phyloP scores from a whole-genome alignment of 2,113 vertebrate genomes.

The Fulica atra region DNA sequence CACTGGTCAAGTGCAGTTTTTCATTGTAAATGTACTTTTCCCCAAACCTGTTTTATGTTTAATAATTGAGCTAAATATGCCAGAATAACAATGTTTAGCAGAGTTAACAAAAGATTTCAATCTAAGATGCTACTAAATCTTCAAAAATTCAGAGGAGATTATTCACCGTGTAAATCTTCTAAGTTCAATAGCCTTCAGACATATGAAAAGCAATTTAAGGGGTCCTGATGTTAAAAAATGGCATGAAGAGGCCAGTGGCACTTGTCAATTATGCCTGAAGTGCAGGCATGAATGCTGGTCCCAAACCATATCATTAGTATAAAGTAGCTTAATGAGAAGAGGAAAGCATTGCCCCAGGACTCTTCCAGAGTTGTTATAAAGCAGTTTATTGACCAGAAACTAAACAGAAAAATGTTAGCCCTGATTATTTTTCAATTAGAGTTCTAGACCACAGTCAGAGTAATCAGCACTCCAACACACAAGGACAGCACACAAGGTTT shows the following conservation, averaged over 20 bases:
- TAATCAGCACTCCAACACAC: background rate
- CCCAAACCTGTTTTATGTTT: background rate
- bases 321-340: background rate
- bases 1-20: background rate
- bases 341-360: background rate
- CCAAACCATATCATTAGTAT: background rate
- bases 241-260: background rate
- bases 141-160: background rate
- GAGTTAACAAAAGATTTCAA: background rate
- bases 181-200: background rate
- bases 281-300: background rate
- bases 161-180: background rate
- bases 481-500: background rate
- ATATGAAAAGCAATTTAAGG: background rate
- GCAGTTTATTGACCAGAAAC: background rate
- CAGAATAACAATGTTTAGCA: background rate
- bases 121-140: background rate
- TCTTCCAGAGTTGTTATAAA: background rate
- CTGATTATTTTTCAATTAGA: background rate
- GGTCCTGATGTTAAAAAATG: background rate
- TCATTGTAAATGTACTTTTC: background rate
- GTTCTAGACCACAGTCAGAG: background rate
- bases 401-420: background rate
- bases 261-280: background rate
- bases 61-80: background rate